Base-by-base conservation (phyloP, 2,888 invertebrate species). In the Hydrotaea cyrtoneurina region DNA sequence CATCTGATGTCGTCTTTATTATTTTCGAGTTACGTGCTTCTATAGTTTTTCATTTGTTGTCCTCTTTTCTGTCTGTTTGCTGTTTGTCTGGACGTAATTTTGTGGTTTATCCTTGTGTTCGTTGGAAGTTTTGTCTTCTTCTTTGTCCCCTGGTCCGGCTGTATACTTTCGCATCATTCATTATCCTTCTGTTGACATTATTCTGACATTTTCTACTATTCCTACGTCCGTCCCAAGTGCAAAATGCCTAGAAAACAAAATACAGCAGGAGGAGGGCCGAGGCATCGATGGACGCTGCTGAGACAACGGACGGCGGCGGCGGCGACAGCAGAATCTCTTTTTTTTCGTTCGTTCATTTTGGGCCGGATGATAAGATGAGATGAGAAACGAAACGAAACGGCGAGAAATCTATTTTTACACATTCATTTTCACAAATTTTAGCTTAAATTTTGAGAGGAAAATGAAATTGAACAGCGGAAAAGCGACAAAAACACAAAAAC, bases 351-450 rank as follows among this genome's bases (percentile, higher is more conserved):
- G 21, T 43, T 21, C 15, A 59, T 23, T 69, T 46, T 69, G 23
- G 23, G 46, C 21, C 66, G 19, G 23, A 46, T 21, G 13, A 66
- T 57, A 78, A 31, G 31, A 31, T 7, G 31, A 7, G 31, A 31
- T 31, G 31, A 4, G 7, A 4, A 7, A 31, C 7, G 31, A 31
- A 7, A 31, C 2, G 3, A 31, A 31, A 7, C 2, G 55, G 26
- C 64, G 62, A 69, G 74, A 76, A 82, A 82, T 85, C 85, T 85
- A 85, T 85, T 85, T 85, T 82, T 85, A 85, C 57, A 59, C 21
- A 73, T 15, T 71, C 50, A 74, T 80, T 85, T 82, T 85, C 85
- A 85, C 77, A 79, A 74, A 69, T 76, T 74, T 77, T 82, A 73
- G 76, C 59, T 71, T 73, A 57, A 69, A 57, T 26, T 64, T 31